These are phyloP conservation scores for Drosophila stalkeri DNA, from an alignment of 2,888 invertebrate genomes.

Conservation along the genomic window DNA sequence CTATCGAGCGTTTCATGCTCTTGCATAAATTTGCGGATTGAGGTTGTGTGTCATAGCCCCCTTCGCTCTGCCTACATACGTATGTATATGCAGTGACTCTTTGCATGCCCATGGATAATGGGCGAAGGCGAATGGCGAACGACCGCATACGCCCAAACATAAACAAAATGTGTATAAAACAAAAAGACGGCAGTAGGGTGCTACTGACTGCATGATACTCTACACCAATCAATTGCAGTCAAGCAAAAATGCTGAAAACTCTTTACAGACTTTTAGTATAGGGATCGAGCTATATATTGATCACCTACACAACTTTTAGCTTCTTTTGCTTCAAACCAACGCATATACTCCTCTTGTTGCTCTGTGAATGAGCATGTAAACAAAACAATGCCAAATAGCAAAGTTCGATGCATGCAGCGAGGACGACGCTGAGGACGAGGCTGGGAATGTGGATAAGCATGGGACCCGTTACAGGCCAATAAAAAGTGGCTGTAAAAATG, in stretches of 20 bases:
- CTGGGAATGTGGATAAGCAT: slow-evolving; percentile 41
- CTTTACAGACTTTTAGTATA: not conserved
- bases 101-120: slow-evolving; percentile 47
- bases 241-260: too few relatives aligned
- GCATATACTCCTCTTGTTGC: not conserved
- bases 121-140: slow-evolving; percentile 44
- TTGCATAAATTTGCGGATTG: slow-evolving; percentile 49
- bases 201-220: not conserved
- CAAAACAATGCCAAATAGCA: slow-evolving; percentile 22
- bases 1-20: slow-evolving; percentile 64
- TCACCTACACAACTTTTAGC: not conserved
- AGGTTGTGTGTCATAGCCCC: slow-evolving; percentile 33
- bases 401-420: slow-evolving; percentile 29
- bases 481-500: slow-evolving; percentile 69
- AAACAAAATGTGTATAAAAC: slow-evolving; percentile 31
- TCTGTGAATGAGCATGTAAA: not conserved
- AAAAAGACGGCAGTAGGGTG: not conserved
- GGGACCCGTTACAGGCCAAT: slow-evolving; percentile 54
- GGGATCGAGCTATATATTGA: not conserved
- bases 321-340: not conserved
- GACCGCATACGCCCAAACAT: slow-evolving; percentile 59
- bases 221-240: not conserved
- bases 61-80: too few relatives aligned
- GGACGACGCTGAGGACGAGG: slow-evolving; percentile 21
- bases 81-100: too few relatives aligned